Evolutionary conservation across 30 jellyfish, hydroid and myxozoan genomes (phyloP).

Genomic region (Aurelia coerulea): DNA sequence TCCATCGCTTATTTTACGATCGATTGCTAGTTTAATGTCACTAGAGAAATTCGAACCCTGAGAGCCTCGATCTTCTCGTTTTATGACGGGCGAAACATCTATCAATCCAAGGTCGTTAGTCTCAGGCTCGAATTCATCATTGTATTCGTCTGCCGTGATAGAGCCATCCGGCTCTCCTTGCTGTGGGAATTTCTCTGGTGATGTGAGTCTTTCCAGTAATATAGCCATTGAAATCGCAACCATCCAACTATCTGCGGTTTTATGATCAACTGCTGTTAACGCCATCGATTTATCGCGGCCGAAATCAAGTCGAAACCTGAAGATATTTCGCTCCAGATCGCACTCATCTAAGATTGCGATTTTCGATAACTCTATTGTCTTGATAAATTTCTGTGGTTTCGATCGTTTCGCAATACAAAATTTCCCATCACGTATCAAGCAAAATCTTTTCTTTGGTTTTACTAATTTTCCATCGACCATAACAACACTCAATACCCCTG

Average conservation of each 20-base stretch:
- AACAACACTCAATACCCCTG: slow-evolving; percentile 67
- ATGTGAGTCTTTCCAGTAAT: slow-evolving; percentile 81
- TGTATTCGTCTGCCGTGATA: not conserved
- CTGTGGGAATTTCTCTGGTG: slow-evolving; percentile 63
- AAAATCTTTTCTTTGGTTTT: slow-evolving; percentile 81
- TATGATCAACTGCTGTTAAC: slow-evolving; percentile 77
- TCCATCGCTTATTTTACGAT: slow-evolving; percentile 44
- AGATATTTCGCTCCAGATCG: slow-evolving; percentile 75
- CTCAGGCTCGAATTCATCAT: slow-evolving; percentile 13
- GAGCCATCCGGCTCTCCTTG: slow-evolving; percentile 37
- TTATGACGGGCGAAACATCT: slow-evolving; percentile 25
- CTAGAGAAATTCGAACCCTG: slow-evolving; percentile 42
- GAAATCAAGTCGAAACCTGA: slow-evolving; percentile 80
- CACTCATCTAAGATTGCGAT: slow-evolving; percentile 93
- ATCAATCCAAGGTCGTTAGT: slow-evolving; percentile 18
- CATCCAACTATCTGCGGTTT: slow-evolving; percentile 97
- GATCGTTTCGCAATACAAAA: slow-evolving; percentile 83
- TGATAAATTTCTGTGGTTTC: slow-evolving; percentile 72
- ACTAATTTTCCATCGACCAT: slow-evolving; percentile 29
- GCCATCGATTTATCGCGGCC: slow-evolving; percentile 47
- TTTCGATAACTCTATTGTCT: slow-evolving; percentile 78
- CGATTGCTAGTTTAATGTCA: slow-evolving; percentile 54
- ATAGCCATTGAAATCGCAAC: slow-evolving; percentile 99
- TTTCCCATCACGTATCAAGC: slow-evolving; percentile 84
- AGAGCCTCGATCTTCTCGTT: slow-evolving; percentile 24